These are phyloP conservation scores for Orchestia grillus DNA, from an alignment of 1,140 invertebrate genomes.

Conservation along the genomic window DNA sequence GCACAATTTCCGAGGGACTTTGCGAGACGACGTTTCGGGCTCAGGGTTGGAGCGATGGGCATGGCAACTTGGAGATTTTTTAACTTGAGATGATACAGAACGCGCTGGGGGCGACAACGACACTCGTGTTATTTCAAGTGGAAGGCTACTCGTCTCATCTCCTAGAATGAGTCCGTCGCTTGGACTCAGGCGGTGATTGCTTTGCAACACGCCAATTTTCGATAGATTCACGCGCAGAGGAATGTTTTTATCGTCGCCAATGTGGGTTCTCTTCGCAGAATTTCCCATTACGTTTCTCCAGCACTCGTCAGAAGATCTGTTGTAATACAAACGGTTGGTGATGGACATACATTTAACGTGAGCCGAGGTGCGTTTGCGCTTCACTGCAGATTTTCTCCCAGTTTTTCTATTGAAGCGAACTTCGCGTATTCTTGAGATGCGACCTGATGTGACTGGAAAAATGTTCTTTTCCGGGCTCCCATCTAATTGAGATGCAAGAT, in stretches of 20 bases:
- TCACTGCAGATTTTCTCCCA: not conserved
- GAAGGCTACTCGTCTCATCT: not conserved
- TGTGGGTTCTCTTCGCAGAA: not conserved
- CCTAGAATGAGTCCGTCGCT: not conserved
- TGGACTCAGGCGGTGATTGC: not conserved
- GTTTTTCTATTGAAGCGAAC: not conserved
- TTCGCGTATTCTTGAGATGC: not conserved
- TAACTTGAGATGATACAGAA: slow-evolving; percentile 32
- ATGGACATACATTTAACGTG: slow-evolving; percentile 2
- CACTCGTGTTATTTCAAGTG: not conserved
- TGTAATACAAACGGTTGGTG: slow-evolving; percentile 15
- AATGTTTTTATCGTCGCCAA: not conserved
- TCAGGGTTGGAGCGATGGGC: not conserved
- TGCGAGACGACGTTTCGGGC: not conserved
- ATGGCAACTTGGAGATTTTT: not conserved
- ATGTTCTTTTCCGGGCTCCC: not conserved
- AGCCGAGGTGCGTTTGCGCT: not conserved
- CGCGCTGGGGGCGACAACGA: not conserved
- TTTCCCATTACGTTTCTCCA: not conserved
- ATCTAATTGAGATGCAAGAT: not conserved
- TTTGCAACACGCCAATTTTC: not conserved
- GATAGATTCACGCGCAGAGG: not conserved
- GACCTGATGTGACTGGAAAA: not conserved
- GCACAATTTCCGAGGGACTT: not conserved
- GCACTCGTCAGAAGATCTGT: not conserved